A percentile compares a stretch with the other conserved stretches of the same genome.
Evolutionary conservation across 2,113 vertebrate species (phyloP).

Genomic region (Anguilla rostrata): DNA sequence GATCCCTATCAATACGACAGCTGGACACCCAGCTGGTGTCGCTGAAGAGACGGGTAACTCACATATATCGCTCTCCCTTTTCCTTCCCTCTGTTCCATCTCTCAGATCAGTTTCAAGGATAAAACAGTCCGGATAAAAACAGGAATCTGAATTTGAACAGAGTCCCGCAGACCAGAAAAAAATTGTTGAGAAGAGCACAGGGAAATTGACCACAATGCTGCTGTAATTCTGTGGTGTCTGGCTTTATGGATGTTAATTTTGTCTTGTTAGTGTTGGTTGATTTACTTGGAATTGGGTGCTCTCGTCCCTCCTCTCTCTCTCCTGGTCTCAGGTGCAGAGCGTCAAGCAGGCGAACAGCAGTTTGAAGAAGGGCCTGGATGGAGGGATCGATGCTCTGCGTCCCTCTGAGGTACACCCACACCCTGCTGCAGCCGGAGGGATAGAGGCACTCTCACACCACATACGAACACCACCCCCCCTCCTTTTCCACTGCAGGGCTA

Average conservation of each 20-base stretch:
- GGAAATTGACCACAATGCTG: not conserved
- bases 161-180: not conserved
- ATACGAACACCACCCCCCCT: not conserved
- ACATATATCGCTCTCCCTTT: no score
- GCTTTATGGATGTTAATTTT: not conserved
- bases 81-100: no score
- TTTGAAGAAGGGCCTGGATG: slow-evolving; percentile 75
- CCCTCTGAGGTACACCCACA: slow-evolving; percentile 72
- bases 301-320: not conserved
- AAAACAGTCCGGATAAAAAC: no score
- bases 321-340: slow-evolving; percentile 75
- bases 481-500: not conserved
- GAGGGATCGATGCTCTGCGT: slow-evolving; percentile 70
- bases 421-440: not conserved
- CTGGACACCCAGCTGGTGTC: slow-evolving; percentile 85
- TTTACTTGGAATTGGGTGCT: no score
- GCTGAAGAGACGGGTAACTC: slow-evolving; percentile 85
- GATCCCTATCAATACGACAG: slow-evolving; percentile 74
- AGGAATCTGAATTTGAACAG: no score
- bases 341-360: slow-evolving; percentile 87
- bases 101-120: no score
- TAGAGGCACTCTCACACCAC: not conserved
- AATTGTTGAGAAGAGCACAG: not conserved
- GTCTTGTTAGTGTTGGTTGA: no score
- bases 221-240: not conserved